Base-by-base conservation (phyloP, 2,797 vertebrate species). In the Silurus lanzhouensis region DNA sequence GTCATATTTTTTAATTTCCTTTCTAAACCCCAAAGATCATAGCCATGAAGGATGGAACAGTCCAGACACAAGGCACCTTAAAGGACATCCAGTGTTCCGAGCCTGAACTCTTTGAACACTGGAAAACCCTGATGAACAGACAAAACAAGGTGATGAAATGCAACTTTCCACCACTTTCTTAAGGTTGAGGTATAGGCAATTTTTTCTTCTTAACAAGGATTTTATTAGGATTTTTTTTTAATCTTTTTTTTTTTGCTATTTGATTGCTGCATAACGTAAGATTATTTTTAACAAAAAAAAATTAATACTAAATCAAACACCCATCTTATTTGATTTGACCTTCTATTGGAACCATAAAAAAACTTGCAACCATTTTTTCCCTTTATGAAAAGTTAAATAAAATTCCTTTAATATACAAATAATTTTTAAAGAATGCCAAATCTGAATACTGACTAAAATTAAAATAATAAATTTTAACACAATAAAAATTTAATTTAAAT, bases 81-180 rank as follows among this genome's bases (percentile, higher is more conserved):
- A 99, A 99, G 92, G 97, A 99, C 93, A 97, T 99, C 93, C 98
- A 99, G 93, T 97, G 95, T 82, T 95, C 95, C 0, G 96, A 99
- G 86, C 95, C 97, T 3, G 96, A 98, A 38, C 97, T 99, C 67
- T 99, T 99, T 71, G 97, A 99, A 84, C 97, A 99, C 88, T 99
- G 98, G 98, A 99, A 97, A 92, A 96, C 95, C 0, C 95, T 99
- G 84, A 99, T 99, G 98, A 96, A 99, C 92, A 93, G 98, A 64
- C 94, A 99, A 85, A 96, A 99, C 92, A 95, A 98, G 87, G 97
- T 91, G 95, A 98, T 89, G 97, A 97, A 95, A 97, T 96, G 86
- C 15, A 6, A 38, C 57, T 60, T 38, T 60, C 27, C 9, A 60
- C 2, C 19, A 60, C 22, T 38, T 60, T 1, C 6, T 19, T 12